Evolutionary conservation across 2,797 vertebrate species (phyloP).

Genomic region (Pseudomugil tenellus): DNA sequence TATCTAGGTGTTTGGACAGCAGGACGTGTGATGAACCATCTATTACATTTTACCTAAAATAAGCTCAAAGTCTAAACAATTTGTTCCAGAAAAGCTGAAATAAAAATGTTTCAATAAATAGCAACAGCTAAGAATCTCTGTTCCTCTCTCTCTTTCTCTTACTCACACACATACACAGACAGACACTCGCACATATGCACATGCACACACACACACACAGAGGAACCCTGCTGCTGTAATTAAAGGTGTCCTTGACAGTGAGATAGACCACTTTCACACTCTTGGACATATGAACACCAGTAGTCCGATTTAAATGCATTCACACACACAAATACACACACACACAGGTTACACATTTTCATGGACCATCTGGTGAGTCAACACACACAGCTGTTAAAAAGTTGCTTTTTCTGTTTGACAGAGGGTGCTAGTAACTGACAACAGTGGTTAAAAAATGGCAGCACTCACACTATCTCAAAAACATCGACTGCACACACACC

Average conservation of each 20-base stretch:
- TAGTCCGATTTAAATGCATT: slow-evolving; percentile 32
- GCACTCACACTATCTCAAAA: background rate
- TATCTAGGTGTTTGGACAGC: too few relatives aligned
- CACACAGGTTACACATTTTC: slow-evolving; percentile 30
- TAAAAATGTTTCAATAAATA: slow-evolving; percentile 15
- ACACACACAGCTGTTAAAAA: slow-evolving; percentile 21
- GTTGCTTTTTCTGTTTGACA: slow-evolving; percentile 13
- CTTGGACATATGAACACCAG: slow-evolving; percentile 68
- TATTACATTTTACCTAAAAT: background rate
- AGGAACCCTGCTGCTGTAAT: slow-evolving; percentile 78
- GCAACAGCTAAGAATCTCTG: slow-evolving; percentile 1
- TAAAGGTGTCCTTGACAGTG: slow-evolving; percentile 84
- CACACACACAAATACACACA: slow-evolving; percentile 14
- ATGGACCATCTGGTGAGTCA: slow-evolving; percentile 38
- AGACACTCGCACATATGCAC: slow-evolving; percentile 24
- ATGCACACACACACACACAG: slow-evolving; percentile 27
- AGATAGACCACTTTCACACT: slow-evolving; percentile 76
- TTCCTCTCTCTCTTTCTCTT: background rate
- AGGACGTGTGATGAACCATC: background rate
- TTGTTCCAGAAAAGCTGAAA: background rate
- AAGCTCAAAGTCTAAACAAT: background rate
- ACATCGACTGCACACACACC: too few relatives aligned
- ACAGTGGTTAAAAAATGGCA: slow-evolving; percentile 8
- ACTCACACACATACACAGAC: slow-evolving; percentile 7
- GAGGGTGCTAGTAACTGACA: slow-evolving; percentile 25